These are phyloP conservation scores for Orchesellides sinensis DNA, from an alignment of 2,888 invertebrate species.

Conservation along the genomic window DNA sequence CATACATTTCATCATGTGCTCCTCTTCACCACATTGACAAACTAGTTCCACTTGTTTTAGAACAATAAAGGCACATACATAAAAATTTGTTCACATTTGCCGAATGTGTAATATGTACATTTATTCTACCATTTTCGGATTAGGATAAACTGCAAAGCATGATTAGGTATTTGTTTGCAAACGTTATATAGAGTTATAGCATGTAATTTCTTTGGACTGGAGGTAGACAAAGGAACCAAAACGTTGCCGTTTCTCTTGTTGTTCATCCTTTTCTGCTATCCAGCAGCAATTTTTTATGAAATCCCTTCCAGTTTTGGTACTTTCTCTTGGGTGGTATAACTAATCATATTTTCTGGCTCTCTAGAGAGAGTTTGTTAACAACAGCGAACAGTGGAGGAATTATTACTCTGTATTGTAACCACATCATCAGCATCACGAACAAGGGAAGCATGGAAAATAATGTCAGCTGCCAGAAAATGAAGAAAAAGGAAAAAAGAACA, in stretches of 20 bases:
- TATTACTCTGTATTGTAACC: neutral
- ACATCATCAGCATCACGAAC: slow-evolving; percentile 11
- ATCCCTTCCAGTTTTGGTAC: slow-evolving; percentile 25
- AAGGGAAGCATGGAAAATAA: neutral
- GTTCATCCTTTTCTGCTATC: no score
- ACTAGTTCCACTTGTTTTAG: neutral
- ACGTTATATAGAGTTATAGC: no score
- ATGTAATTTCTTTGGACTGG: no score
- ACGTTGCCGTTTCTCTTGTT: no score
- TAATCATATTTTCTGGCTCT: slow-evolving; percentile 14
- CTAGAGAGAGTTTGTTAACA: neutral
- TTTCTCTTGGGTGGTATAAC: slow-evolving; percentile 55
- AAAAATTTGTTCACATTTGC: no score
- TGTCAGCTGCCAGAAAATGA: slow-evolving; percentile 53
- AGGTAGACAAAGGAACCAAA: no score
- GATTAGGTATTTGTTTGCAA: no score
- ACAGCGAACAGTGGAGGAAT: no score
- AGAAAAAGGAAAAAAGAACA: slow-evolving; percentile 34
- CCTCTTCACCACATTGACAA: neutral
- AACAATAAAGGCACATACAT: neutral
- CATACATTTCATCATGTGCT: neutral
- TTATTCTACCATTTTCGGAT: no score
- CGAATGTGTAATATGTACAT: no score
- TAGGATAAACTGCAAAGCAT: no score
- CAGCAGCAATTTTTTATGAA: no score